Evolutionary conservation across 2,888 invertebrate species (phyloP), one percentile per base, ranked within the genome.

Genomic region (Volucella zonaria): DNA sequence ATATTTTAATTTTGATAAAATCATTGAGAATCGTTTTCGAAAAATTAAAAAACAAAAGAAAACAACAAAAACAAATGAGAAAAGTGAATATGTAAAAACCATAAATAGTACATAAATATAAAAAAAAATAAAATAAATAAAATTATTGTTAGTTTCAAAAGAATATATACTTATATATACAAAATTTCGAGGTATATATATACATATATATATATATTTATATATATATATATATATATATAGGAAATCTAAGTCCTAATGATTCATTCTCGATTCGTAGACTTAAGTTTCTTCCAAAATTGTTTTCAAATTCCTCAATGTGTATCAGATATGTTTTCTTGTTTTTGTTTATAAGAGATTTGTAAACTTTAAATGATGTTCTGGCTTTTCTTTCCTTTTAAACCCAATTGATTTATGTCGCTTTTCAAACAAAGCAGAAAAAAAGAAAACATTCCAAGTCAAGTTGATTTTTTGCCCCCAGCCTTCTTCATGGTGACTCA

Each of bases 1-100:
- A 52, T 58, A 75, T 66, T 75, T 59, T 66, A 58, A 49, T 66
- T 75, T 75, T 75, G 40, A 66, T 66, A 66, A 68, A 68, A 51
- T n/a, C 43, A 68, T 52, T 59, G 14, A 23, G 64, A 59, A 73
- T 73, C 18, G 12, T 73, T 79, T 56, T 14, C 52, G 43, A 47
- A 61, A 43, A 18, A 61, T 14, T 2, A 4, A 38, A 51, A 15
- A 8, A 14, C n/a, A 23, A 58, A 59, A 79, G 2, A 61, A 78
- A 9, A 49, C 18, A 40, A 40, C 15, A 61, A 61, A 23, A 47
- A 70, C 52, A 70, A 56, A 52, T 70, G 14, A 40, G 12, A 31
- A 67, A 75, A 61, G 9, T 45, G n/a, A 68, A 61, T 40, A 52
- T 76, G 59, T 71, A 78, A 56, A 76, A 76, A 68, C 52, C 52